Evolutionary conservation across 1,140 invertebrate genomes (phyloP), one percentile per base, ranked within the genome.

Genomic region (Tigriopus japonicus): DNA sequence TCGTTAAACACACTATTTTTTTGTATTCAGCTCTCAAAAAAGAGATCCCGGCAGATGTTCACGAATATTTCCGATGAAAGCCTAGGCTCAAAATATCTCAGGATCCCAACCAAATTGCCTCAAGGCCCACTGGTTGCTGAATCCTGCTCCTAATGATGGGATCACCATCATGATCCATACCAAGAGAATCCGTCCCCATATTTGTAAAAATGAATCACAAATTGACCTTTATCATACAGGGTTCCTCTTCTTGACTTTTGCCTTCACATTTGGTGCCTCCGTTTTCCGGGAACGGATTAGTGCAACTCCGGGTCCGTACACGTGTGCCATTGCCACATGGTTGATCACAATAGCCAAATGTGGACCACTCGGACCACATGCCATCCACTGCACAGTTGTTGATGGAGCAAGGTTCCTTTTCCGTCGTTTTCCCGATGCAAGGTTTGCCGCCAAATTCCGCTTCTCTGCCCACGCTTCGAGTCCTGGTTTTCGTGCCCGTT

Each of bases 301-400:
- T 65, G 63, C 73, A 74, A 0, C 63, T 63, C 40, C 73, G 56
- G 7, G 62, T 60, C n/a, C 73, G 63, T 2, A 63, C 64, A 62
- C 69, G 67, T 10, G 63, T 53, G 0, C 86, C 86, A 12, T 81
- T 75, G 14, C 85, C 82, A 82, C 23, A 76, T 9, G 71, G 70
- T 14, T 66, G 59, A 1, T 69, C 68, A 60, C 72, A 73, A 23
- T 62, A 59, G 12, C 68, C 69, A 72, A 72, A 74, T 7, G 58
- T 24, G 53, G 65, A 66, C 72, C 71, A 74, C 21, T 68, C 67
- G 9, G 69, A 68, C 73, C 73, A 74, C n/a, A 66, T 65, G 24
- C 74, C 73, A 67, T 75, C 63, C 55, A 67, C 66, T 43, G 67
- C 72, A 54, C 52, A 54, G 17, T 54, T 28, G 17, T 21, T 28